Base-by-base conservation (phyloP, 2,888 invertebrate genomes). In the Odontomyia ornata region DNA sequence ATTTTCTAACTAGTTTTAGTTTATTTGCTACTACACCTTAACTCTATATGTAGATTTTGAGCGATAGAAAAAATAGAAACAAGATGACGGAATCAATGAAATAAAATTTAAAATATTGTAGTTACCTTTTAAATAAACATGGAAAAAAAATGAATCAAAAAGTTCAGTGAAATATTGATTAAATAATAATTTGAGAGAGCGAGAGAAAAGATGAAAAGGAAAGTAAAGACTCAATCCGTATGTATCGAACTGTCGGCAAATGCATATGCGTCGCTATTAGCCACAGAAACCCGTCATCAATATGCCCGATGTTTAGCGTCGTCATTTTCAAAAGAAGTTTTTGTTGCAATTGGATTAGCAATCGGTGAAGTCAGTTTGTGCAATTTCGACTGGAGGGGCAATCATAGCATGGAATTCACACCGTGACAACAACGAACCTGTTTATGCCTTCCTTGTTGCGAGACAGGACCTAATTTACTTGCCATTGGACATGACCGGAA, bases 401-500 rank as follows among this genome's bases (percentile, higher is more conserved):
- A 85, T 62, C 84, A 87, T 80, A 83, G 82, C 81, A 83, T 83
- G 82, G 86, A 87, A 80, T 87, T 84, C 77, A 86, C 92, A 76
- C 94, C 96, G 0, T 92, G 94, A 75, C 94, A 95, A 85, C 91
- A 93, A 13, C 88, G 98, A 9, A 93, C 94, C 80, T 97, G 97
- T 84, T 94, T 95, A 82, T 91, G 93, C 0, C 90, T 98, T 15
- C 91, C 94, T 36, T 98, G 97, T 96, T 96, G 95, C 85, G 93
- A 93, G 36, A 86, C 90, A 13, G 96, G 97, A 81, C 90, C 90
- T 25, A 93, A 95, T 85, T 88, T 96, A 81, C 87, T 98, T 78
- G 95, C 95, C 0, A 93, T 93, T 76, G 97, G 95, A 0, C 89
- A 97, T 82, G 98, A 98, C 82, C 95, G 95, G 84, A 93, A 95